Base-by-base conservation (phyloP, 2,797 vertebrate genomes). In the Cottoperca gobio region DNA sequence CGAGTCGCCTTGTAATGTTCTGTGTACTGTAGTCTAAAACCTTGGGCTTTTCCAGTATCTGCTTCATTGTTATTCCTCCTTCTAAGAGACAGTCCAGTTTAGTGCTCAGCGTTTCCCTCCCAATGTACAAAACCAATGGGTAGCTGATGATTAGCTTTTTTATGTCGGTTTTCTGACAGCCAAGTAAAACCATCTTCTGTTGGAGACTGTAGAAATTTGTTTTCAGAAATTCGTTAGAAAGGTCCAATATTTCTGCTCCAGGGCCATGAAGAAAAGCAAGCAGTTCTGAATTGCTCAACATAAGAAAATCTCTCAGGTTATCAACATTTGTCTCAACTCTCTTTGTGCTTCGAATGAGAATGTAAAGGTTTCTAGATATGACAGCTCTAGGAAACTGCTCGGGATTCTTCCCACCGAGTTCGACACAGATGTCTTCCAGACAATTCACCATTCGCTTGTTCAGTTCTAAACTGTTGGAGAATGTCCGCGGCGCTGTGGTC, bases 381-480 rank as follows among this genome's bases (percentile, higher is more conserved):
- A 95, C 50, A 0, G 63, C 77, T 76, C 88, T 94, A 21, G 91
- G 79, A 84, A 97, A 96, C 37, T 84, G 54, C 53, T 74, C 45
- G 26, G 92, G 93, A 40, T 94, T 82, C 13, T 70, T 59, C 7
- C 94, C 94, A 35, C 88, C 90, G 0, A 96, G 86, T 13, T 89
- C 80, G 11, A 54, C 2, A 78, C 89, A 94, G 24, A 95, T 26
- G 2, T 93, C 89, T 63, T 91, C 82, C 49, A 97, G 86, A 52
- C 90, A 79, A 39, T 94, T 88, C 78, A 95, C 83, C 92, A 95
- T 96, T 74, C 94, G 92, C 55, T 43, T 93, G 84, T 96, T 97
- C 59, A 96, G 93, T 67, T 92, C 89, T 24, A 95, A 42, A 11
- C 93, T 95, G 83, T 95, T 96, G 71, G 95, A 96, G 91, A 97